Evolutionary conservation across 92 coral and sea anemone genomes (phyloP).

Genomic region (Paramuricea clavata): DNA sequence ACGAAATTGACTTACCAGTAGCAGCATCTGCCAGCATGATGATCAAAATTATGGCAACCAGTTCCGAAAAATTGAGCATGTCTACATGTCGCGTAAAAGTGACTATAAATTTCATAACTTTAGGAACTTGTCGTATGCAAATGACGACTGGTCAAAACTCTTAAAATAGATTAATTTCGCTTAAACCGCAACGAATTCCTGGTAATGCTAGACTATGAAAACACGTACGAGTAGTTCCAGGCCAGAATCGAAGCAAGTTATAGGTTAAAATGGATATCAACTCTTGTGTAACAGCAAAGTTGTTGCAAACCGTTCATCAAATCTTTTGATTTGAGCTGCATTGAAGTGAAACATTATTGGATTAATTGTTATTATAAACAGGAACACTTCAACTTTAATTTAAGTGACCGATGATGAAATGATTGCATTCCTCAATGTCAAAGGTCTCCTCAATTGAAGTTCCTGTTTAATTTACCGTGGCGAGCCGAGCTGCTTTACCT

Average conservation of each 20-base stretch:
- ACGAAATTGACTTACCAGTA: background rate
- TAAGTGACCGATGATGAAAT: background rate
- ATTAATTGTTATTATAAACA: conserved; percentile 16
- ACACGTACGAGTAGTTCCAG: background rate
- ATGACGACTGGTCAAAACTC: background rate
- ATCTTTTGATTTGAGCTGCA: background rate
- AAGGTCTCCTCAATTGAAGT: background rate
- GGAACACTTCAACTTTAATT: conserved; percentile 9
- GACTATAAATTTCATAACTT: background rate
- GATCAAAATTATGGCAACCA: background rate
- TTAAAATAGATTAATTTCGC: conserved; percentile 1
- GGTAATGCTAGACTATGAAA: background rate
- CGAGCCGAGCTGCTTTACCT: no score
- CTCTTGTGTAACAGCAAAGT: background rate
- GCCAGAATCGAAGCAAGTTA: background rate
- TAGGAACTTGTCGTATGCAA: conserved; percentile 20
- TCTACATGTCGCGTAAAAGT: background rate
- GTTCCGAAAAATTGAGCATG: background rate
- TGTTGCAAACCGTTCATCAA: background rate
- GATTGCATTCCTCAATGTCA: conserved; percentile 21
- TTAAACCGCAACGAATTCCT: background rate
- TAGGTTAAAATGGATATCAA: background rate
- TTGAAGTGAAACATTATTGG: background rate
- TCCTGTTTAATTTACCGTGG: background rate
- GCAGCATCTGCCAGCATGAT: conserved; percentile 8